A percentile compares a stretch with the other conserved stretches of the same genome.
These are phyloP conservation scores for Hyposmocoma kahamanoa DNA, from an alignment of 1,140 invertebrate species.

Conservation along the genomic window DNA sequence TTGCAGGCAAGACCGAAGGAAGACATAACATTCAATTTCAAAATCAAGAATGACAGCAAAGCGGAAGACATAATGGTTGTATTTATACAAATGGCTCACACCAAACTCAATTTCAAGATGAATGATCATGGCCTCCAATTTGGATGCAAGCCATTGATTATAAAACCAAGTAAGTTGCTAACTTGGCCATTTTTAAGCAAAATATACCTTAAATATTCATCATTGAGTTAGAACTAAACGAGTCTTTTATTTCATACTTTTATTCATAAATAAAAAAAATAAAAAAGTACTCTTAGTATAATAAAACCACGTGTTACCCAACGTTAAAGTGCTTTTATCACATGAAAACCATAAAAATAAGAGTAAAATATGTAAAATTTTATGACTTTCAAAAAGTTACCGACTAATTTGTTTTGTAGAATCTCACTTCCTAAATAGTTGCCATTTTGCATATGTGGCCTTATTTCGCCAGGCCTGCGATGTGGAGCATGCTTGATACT, in stretches of 20 bases:
- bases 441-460: no score
- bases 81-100: conserved; percentile 4
- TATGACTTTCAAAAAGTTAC: no score
- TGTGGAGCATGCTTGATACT: no score
- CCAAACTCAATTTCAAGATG: conserved; percentile 10
- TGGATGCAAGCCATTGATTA: background rate
- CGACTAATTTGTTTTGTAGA: no score
- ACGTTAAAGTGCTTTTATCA: no score
- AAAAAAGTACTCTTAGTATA: no score
- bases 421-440: no score
- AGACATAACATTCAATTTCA: conserved; percentile 13
- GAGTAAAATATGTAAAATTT: no score
- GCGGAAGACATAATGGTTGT: background rate
- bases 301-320: no score
- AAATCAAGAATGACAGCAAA: conserved; percentile 8
- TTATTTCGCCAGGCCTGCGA: no score
- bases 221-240: background rate
- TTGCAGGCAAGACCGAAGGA: conserved; percentile 15
- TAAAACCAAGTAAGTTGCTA: conserved; percentile 13
- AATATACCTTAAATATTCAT: background rate
- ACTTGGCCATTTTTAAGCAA: background rate
- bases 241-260: background rate
- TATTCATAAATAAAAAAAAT: no score
- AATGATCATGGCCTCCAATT: background rate
- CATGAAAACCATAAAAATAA: no score